phyloP scores from a whole-genome alignment of 2,888 invertebrate species.

The Himalopsyche tibetana region DNA sequence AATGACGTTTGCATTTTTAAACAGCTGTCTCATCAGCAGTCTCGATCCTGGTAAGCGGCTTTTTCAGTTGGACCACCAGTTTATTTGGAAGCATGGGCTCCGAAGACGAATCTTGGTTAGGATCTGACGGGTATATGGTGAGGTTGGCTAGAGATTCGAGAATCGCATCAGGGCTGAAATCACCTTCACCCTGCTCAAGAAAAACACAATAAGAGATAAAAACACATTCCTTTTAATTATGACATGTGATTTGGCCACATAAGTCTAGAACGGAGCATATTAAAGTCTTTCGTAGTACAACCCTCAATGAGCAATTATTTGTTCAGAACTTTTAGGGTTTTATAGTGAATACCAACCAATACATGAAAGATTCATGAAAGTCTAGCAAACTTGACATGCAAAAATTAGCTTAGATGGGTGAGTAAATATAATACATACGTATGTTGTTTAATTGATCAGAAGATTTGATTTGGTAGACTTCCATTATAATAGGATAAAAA shows the following conservation, averaged over 20 bases:
- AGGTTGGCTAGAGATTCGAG: slow-evolving; percentile 66
- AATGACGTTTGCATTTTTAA: slow-evolving; percentile 66
- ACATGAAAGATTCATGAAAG: no score
- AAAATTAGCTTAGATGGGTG: no score
- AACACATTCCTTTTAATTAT: neutral
- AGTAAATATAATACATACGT: no score
- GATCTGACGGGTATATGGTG: slow-evolving; percentile 66
- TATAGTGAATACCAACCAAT: no score
- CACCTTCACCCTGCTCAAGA: slow-evolving; percentile 52
- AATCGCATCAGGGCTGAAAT: slow-evolving; percentile 59
- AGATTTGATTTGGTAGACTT: no score
- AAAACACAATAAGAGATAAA: neutral
- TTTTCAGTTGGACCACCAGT: slow-evolving; percentile 73
- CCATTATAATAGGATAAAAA: no score
- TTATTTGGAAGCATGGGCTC: slow-evolving; percentile 72
- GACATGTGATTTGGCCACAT: no score
- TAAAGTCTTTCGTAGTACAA: no score
- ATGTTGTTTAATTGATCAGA: no score
- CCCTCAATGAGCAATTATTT: no score
- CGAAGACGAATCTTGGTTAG: slow-evolving; percentile 73
- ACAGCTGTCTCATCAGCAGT: slow-evolving; percentile 75
- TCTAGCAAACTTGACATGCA: no score
- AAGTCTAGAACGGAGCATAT: neutral
- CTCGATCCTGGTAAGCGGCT: slow-evolving; percentile 74
- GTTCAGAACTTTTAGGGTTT: no score